phyloP scores from a whole-genome alignment of 2,888 invertebrate genomes.

The Hirtodrosophila trivittata region DNA sequence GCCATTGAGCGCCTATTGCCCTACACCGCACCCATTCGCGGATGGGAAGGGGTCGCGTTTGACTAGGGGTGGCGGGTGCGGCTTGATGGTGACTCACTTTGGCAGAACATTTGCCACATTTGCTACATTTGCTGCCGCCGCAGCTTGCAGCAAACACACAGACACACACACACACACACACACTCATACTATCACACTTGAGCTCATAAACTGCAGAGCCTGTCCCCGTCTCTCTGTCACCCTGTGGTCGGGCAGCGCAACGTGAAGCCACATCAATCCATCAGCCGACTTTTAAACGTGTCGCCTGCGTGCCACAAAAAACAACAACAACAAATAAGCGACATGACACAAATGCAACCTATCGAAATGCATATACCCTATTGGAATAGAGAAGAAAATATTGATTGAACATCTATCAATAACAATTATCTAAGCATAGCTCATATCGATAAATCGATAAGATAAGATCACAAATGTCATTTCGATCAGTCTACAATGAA shows the following conservation, averaged over 20 bases:
- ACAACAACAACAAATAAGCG: constrained; percentile 12
- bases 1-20: constrained; percentile 48
- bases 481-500: too few relatives aligned
- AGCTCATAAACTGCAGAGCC: constrained; percentile 4
- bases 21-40: neutral
- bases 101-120: constrained; percentile 54
- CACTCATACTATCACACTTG: constrained; percentile 10
- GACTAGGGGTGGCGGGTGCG: constrained; percentile 19
- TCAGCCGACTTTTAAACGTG: constrained; percentile 67
- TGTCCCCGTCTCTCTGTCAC: neutral
- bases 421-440: too few relatives aligned
- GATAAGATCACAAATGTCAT: too few relatives aligned
- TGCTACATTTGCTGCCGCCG: constrained; percentile 3
- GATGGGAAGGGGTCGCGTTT: neutral
- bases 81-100: constrained; percentile 65
- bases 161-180: constrained; percentile 7
- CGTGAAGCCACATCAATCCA: constrained; percentile 77
- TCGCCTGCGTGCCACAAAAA: constrained; percentile 43
- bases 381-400: constrained; percentile 7
- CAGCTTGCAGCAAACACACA: constrained; percentile 30
- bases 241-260: constrained; percentile 25
- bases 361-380: constrained; percentile 31
- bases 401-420: too few relatives aligned
- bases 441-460: too few relatives aligned
- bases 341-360: constrained; percentile 2